phyloP scores from a whole-genome alignment of 1,140 invertebrate genomes.

The Gyrodactylus salaris region DNA sequence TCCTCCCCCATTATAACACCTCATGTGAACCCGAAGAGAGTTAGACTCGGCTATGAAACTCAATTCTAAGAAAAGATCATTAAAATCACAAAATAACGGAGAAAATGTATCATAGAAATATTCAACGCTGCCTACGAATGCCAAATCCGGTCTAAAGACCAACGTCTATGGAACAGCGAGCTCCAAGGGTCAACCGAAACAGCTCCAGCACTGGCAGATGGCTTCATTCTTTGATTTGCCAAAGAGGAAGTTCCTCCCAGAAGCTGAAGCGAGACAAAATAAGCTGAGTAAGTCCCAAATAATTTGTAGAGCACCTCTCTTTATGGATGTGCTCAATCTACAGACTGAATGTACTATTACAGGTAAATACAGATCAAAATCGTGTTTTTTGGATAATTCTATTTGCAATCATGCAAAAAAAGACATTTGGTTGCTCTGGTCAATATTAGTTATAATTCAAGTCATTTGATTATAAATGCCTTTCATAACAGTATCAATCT shows the following conservation, averaged over 20 bases:
- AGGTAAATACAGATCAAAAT: too few species aligned
- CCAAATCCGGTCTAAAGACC: neutral
- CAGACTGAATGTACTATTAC: too few species aligned
- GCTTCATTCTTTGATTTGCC: neutral
- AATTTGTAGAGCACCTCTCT: too few species aligned
- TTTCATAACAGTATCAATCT: neutral
- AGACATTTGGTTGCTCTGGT: neutral
- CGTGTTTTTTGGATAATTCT: too few species aligned
- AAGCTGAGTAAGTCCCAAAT: neutral
- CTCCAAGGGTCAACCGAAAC: neutral
- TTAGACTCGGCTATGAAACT: neutral
- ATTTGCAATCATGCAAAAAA: neutral
- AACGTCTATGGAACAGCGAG: neutral
- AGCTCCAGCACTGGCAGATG: neutral
- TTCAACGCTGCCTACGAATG: neutral
- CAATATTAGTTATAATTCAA: too few species aligned
- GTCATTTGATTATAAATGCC: neutral
- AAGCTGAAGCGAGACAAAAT: neutral
- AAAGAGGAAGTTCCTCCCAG: neutral
- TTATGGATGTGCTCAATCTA: too few species aligned
- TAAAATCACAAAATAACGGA: too few species aligned
- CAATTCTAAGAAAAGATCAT: too few species aligned
- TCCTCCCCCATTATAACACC: neutral
- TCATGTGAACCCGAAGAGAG: neutral
- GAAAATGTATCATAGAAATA: too few species aligned